Conservation (phyloP, 30 jellyfish, hydroid and myxozoan species). For the Sanderia malayensis region DNA sequence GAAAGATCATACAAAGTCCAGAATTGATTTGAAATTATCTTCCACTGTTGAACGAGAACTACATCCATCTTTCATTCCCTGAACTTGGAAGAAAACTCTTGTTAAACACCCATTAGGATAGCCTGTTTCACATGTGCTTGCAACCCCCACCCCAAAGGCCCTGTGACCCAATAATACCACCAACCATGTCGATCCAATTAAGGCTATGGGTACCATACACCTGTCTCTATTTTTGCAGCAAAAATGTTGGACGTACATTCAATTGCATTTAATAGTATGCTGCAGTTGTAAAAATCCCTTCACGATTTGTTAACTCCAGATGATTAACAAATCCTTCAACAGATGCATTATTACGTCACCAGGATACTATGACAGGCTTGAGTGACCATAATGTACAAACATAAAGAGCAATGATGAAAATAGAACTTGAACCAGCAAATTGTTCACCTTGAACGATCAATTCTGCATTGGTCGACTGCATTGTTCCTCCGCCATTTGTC, state of each 20-base stretch:
- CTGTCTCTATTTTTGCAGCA: no score
- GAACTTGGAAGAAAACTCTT: neutral
- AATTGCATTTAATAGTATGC: neutral
- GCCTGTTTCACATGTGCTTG: neutral
- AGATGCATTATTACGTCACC: neutral
- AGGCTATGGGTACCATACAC: no score
- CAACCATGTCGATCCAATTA: no score
- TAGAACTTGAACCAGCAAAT: no score
- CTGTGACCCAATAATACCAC: neutral
- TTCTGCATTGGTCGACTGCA: conserved; percentile 56
- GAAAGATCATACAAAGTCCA: neutral
- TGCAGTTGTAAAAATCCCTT: neutral
- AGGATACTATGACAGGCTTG: neutral
- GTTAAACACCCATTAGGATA: neutral
- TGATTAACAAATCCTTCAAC: neutral
- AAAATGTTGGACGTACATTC: no score
- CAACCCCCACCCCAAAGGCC: neutral
- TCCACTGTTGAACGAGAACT: neutral
- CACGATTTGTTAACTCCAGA: neutral
- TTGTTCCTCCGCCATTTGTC: conserved; percentile 74
- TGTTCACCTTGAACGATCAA: conserved; percentile 65
- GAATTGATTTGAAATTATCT: no score
- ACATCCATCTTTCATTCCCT: neutral
- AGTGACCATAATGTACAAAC: neutral
- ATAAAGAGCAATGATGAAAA: no score